Base-by-base conservation (phyloP, 2,113 vertebrate species). In the Circaetus cinerascens region DNA sequence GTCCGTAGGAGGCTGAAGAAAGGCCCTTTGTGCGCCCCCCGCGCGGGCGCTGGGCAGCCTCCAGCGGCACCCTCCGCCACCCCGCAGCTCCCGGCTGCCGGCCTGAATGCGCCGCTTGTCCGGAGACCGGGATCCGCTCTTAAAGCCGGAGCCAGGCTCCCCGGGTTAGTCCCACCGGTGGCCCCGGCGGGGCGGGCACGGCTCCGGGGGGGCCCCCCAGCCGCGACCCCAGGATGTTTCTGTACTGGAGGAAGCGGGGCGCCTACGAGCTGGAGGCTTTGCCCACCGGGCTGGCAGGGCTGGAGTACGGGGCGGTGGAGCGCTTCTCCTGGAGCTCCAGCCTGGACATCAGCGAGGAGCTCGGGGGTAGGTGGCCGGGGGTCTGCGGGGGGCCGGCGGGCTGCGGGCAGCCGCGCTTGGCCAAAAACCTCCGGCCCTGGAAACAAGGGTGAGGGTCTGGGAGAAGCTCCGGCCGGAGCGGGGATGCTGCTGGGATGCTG, bases 231-330 rank as follows among this genome's bases (percentile, higher is more conserved):
- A 57, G 53, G 68, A 99, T 99, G 99, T 99, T 99, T 96, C 98
- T 99, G 32, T 99, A 99, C 97, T 99, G 99, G 99, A 99, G 93
- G 97, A 99, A 99, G 93, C 97, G 99, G 14, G 99, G 99, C 0
- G 96, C 98, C 10, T 99, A 99, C 2, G 99, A 99, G 95, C 98
- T 99, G 97, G 99, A 99, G 97, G 96, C 98, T 14, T 90, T 98
- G 92, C 98, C 99, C 0, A 12, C 98, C 0, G 95, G 97, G n/a
- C 91, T 98, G 95, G 89, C 92, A 0, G 97, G 97, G 53, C 86
- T 93, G 95, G 98, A 98, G 89, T 97, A 88, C 20, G 96, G 95
- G 9, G 57, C 95, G 0, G 97, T 95, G 67, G 99, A 99, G 69
- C 98, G 99, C 7, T 99, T 99, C 98, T 99, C 98, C 66, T 99